These are phyloP conservation scores for Alcedo atthis DNA, from an alignment of 2,797 vertebrate species.

Conservation along the genomic window DNA sequence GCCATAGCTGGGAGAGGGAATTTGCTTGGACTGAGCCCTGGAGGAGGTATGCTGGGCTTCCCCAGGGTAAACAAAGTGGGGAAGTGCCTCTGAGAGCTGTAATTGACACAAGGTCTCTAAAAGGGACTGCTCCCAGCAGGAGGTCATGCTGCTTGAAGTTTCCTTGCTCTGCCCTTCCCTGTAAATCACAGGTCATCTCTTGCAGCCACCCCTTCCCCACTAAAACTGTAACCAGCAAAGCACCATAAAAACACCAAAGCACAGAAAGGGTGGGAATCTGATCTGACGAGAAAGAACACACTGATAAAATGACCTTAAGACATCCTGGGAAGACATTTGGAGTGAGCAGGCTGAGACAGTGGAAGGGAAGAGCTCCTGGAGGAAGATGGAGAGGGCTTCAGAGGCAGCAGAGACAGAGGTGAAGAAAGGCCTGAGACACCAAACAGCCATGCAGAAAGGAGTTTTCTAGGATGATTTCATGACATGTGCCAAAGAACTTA, in stretches of 20 bases:
- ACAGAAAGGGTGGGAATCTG: slow-evolving; percentile 23
- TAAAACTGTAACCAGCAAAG: slow-evolving; percentile 52
- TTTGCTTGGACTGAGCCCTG: neutral
- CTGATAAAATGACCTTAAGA: neutral
- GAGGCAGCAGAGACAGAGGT: neutral
- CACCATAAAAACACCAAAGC: slow-evolving; percentile 50
- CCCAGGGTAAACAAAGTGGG: slow-evolving; percentile 52
- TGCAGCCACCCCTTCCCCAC: slow-evolving; percentile 31
- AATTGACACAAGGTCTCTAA: slow-evolving; percentile 89
- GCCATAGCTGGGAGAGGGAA: neutral
- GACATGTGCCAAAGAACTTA: neutral
- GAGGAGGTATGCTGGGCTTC: neutral
- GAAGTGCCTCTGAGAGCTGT: slow-evolving; percentile 49
- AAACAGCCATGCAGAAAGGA: neutral
- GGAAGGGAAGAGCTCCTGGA: neutral
- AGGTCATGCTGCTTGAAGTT: slow-evolving; percentile 62
- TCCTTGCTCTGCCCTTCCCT: slow-evolving; percentile 32
- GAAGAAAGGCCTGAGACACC: neutral
- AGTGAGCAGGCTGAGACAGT: neutral
- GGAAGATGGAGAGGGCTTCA: neutral
- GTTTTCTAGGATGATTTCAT: neutral
- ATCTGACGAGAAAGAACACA: neutral
- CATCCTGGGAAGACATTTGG: neutral
- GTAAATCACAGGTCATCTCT: slow-evolving; percentile 60
- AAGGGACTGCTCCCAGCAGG: slow-evolving; percentile 81